phyloP scores from a whole-genome alignment of 2,888 invertebrate species.

The Nysson spinosus region DNA sequence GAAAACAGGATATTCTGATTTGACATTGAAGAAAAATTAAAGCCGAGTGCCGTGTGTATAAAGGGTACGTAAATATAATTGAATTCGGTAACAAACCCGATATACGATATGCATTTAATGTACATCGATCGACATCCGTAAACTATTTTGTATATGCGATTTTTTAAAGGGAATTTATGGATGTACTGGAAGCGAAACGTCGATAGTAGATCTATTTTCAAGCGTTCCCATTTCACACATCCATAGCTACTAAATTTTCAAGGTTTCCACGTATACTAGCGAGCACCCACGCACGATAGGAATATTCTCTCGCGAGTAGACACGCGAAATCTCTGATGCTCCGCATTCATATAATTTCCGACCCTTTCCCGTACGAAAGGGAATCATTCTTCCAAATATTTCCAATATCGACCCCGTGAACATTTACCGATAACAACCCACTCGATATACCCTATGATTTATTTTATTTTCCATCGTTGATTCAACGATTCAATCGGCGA shows the following conservation, averaged over 20 bases:
- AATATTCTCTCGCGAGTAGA: too few relatives aligned
- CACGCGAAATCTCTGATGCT: too few relatives aligned
- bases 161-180: slow-evolving; percentile 46
- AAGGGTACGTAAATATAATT: slow-evolving; percentile 28
- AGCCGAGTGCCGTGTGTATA: slow-evolving; percentile 13
- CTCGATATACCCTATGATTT: too few relatives aligned
- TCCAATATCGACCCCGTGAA: too few relatives aligned
- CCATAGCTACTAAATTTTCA: background rate
- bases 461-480: too few relatives aligned
- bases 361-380: too few relatives aligned
- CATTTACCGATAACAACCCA: too few relatives aligned
- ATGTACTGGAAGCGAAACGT: slow-evolving; percentile 38
- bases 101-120: slow-evolving; percentile 52
- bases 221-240: slow-evolving; percentile 26
- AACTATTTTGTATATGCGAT: slow-evolving; percentile 46
- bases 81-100: slow-evolving; percentile 38
- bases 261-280: too few relatives aligned
- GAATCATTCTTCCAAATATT: too few relatives aligned
- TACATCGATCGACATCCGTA: slow-evolving; percentile 45
- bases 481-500: too few relatives aligned
- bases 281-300: too few relatives aligned
- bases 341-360: too few relatives aligned
- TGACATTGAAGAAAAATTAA: slow-evolving; percentile 36
- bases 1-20: slow-evolving; percentile 10
- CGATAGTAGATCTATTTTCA: slow-evolving; percentile 54